A percentile compares a stretch with the other conserved stretches of the same genome.
These are phyloP conservation scores for Anguilla marmorata DNA, from an alignment of 2,797 vertebrate genomes.

Conservation along the genomic window DNA sequence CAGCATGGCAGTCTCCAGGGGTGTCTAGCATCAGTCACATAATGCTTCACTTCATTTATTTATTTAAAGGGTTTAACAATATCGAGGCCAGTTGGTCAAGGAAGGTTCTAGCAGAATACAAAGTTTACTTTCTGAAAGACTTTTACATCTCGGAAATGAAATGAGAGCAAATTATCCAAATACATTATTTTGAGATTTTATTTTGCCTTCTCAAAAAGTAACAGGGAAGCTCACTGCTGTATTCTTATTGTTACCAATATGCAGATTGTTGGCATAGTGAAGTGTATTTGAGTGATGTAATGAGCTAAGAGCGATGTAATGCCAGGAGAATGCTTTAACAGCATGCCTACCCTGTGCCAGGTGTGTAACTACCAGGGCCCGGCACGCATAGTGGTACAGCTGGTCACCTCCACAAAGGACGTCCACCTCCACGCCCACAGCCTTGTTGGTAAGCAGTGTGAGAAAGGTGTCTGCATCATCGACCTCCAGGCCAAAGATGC, in stretches of 20 bases:
- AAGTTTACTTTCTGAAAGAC: no score
- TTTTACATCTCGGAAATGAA: no score
- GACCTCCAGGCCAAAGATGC: constrained; percentile 87
- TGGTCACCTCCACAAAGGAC: constrained; percentile 81
- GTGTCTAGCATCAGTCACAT: neutral
- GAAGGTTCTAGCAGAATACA: no score
- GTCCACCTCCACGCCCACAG: constrained; percentile 93
- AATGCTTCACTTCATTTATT: neutral
- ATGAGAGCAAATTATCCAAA: no score
- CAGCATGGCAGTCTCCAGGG: no score
- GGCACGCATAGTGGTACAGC: constrained; percentile 92
- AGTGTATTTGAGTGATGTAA: neutral
- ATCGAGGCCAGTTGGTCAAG: no score
- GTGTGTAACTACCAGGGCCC: constrained; percentile 90
- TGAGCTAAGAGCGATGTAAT: neutral
- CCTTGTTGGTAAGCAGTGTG: constrained; percentile 94
- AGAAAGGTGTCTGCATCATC: constrained; percentile 87
- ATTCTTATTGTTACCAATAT: neutral
- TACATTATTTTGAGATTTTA: neutral
- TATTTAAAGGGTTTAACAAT: neutral
- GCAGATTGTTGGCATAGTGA: neutral
- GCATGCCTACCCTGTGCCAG: constrained; percentile 53
- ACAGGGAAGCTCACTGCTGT: neutral
- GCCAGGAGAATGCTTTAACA: neutral
- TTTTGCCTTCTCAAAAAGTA: neutral